Base-by-base conservation (phyloP, 2,797 vertebrate species). In the Rhinogobio ventralis region DNA sequence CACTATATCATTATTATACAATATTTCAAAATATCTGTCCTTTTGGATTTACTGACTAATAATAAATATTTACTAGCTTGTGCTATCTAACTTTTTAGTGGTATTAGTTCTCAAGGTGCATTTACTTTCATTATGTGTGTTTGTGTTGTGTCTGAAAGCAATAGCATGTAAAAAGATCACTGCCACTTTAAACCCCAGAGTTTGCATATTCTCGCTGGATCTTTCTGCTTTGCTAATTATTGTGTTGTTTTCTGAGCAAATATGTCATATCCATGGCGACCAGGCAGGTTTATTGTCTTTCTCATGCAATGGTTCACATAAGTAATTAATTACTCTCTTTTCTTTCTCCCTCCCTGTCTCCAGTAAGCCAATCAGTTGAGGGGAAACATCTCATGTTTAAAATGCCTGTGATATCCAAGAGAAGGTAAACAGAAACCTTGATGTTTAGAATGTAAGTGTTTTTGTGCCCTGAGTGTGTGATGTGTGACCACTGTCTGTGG, bases 241-340 rank as follows among this genome's bases (percentile, higher is more conserved):
- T 99, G 97, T 99, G 98, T 99, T 99, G 98, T 99, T 99, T 99
- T 98, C 97, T 97, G 97, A 98, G 97, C 98, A 99, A 99, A 99
- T 99, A 99, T 99, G 98, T 99, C 98, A 99, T 99, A 99, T 99
- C 98, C 98, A 99, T 99, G 98, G 97, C 97, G 97, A 99, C 97
- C 97, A 96, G 96, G 97, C 97, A 99, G 98, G 97, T 98, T 99
- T 99, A 99, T 99, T 99, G 98, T 99, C 97, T 99, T 97, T 97
- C 96, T 97, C 95, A 96, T 98, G 97, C 97, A 98, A 97, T 99
- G 98, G 97, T 97, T 98, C 97, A 99, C 98, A 98, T 98, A 99
- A 99, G 98, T 99, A 99, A 99, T 99, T 99, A 99, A 99, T 99
- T 98, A 98, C 97, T 97, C 96, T 93, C 96, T 78, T 87, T 81